phyloP scores from a whole-genome alignment of 2,113 vertebrate species.

The Nymphicus hollandicus region DNA sequence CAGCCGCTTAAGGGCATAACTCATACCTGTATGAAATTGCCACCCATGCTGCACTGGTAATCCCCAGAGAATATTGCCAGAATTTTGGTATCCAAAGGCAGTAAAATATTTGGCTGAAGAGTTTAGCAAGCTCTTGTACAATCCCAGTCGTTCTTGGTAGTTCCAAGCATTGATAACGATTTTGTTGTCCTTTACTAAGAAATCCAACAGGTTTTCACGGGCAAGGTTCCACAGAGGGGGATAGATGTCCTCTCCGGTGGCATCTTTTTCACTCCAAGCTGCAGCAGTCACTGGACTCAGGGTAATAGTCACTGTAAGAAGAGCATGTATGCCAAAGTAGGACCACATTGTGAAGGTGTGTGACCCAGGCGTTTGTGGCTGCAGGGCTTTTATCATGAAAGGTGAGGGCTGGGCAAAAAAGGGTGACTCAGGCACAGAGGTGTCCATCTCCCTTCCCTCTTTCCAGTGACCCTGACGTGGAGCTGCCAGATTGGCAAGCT shows the following conservation, averaged over 20 bases:
- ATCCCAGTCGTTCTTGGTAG: conserved; percentile 77
- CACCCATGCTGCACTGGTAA: conserved; percentile 85
- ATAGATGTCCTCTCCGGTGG: not conserved
- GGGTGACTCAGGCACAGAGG: not conserved
- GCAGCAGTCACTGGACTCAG: accelerated
- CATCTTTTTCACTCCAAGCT: accelerated
- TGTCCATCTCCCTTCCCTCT: not conserved
- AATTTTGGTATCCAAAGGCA: conserved; percentile 67
- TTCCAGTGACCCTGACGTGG: not conserved
- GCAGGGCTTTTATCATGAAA: conserved; percentile 32
- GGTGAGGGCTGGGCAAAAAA: not conserved
- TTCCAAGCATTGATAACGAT: conserved; percentile 78
- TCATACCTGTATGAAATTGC: conserved; percentile 83
- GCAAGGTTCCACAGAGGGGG: conserved; percentile 78
- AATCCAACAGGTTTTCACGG: conserved; percentile 51
- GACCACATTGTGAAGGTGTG: not conserved
- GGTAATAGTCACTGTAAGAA: not conserved
- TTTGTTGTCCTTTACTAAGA: conserved; percentile 43
- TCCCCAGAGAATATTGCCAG: conserved; percentile 82
- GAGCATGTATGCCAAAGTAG: not conserved
- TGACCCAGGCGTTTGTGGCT: not conserved
- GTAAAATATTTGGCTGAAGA: conserved; percentile 76
- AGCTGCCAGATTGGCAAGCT: not conserved
- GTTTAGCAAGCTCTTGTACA: conserved; percentile 77
- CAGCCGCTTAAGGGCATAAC: not conserved